Conservation (phyloP, 2,888 invertebrate species). For the Campoplex nolae region DNA sequence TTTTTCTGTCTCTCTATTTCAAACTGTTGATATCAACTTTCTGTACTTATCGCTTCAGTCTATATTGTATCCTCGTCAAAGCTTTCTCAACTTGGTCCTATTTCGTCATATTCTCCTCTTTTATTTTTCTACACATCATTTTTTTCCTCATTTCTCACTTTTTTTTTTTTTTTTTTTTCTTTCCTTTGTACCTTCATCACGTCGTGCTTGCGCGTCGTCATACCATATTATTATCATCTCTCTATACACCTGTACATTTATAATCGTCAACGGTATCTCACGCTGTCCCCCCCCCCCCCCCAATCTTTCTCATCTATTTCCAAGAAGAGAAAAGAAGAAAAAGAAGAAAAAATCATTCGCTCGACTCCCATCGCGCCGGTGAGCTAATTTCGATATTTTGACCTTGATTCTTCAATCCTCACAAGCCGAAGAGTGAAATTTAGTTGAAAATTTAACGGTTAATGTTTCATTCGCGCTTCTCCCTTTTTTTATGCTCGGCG, state of each 20-base stretch:
- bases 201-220: background rate
- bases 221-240: too few species aligned
- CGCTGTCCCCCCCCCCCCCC: too few species aligned
- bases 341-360: too few species aligned
- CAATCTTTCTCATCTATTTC: too few species aligned
- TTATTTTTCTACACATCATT: constrained; percentile 73
- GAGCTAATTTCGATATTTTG: background rate
- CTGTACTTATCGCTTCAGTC: constrained; percentile 70
- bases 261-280: too few species aligned
- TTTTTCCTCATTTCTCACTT: constrained; percentile 5
- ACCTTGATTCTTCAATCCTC: background rate
- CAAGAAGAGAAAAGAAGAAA: too few species aligned
- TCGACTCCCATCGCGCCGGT: background rate
- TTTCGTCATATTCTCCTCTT: constrained; percentile 82
- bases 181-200: too few species aligned
- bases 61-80: constrained; percentile 67
- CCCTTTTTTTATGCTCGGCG: too few species aligned
- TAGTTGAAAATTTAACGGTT: too few species aligned
- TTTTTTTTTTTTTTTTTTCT: constrained; percentile 17
- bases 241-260: too few species aligned
- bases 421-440: too few species aligned
- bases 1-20: constrained; percentile 75
- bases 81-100: constrained; percentile 66
- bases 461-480: background rate
- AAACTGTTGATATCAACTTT: constrained; percentile 68